phyloP scores from a whole-genome alignment of 2,797 vertebrate species.

The Pangasius djambal region DNA sequence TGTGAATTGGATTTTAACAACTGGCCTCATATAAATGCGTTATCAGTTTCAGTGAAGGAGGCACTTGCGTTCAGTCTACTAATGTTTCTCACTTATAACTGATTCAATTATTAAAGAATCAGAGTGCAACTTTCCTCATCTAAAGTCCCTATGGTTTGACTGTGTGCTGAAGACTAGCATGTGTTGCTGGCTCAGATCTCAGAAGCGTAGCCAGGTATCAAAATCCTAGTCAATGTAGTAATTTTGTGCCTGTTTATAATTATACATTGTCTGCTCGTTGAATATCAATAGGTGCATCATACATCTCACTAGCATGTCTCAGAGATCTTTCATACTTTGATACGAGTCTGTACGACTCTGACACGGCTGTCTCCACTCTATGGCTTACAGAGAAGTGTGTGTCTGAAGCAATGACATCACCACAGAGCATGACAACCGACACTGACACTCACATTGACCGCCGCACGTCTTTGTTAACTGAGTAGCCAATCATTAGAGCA shows the following conservation, averaged over 20 bases:
- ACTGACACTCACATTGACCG: conserved; percentile 57
- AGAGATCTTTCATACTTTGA: neutral
- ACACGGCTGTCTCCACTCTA: conserved; percentile 17
- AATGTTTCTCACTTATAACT: neutral
- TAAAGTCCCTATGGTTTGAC: neutral
- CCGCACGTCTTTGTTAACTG: conserved; percentile 61
- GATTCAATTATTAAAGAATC: neutral
- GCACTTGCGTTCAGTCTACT: conserved; percentile 23
- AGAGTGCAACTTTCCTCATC: neutral
- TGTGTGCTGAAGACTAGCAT: neutral
- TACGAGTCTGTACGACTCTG: neutral
- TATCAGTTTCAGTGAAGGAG: conserved; percentile 38
- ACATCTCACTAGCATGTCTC: conserved; percentile 5
- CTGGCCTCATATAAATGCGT: conserved; percentile 33
- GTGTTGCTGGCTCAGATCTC: neutral
- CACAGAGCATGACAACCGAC: conserved; percentile 57
- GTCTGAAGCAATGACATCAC: conserved; percentile 59
- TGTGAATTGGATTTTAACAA: neutral
- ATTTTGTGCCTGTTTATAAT: neutral
- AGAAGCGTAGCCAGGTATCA: neutral
- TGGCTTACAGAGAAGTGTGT: conserved; percentile 39
- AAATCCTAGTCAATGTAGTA: neutral
- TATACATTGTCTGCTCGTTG: neutral
- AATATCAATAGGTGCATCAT: neutral
- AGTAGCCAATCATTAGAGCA: conserved; percentile 62